Evolutionary conservation across 2,797 vertebrate genomes (phyloP).

Genomic region (Rhadinocentrus ornatus): DNA sequence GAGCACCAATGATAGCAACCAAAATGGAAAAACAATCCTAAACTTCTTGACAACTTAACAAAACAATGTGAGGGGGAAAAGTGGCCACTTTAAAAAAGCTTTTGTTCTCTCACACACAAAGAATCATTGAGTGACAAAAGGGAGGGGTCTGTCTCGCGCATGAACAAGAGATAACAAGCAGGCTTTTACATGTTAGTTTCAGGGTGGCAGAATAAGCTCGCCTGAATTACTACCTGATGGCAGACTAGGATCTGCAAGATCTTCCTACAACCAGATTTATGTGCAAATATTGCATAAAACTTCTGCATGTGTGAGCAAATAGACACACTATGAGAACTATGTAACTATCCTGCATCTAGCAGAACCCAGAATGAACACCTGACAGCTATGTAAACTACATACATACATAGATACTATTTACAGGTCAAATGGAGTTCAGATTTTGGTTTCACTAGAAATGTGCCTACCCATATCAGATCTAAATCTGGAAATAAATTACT

Average conservation of each 20-base stretch:
- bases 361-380: neutral
- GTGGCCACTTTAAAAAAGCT: constrained; percentile 11
- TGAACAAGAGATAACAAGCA: neutral
- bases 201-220: neutral
- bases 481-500: neutral
- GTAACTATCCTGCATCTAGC: neutral
- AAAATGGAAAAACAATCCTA: neutral
- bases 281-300: neutral
- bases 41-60: neutral
- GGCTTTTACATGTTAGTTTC: neutral
- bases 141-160: neutral
- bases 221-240: neutral
- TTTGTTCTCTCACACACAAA: constrained; percentile 20
- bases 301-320: neutral
- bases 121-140: neutral
- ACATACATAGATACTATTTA: fast-evolving
- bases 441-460: neutral
- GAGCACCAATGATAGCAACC: neutral
- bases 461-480: neutral
- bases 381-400: constrained; percentile 10
- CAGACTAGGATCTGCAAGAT: neutral
- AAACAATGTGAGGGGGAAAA: neutral
- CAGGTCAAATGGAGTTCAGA: neutral
- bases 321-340: neutral
- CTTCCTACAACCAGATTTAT: constrained; percentile 10